A percentile compares a stretch with the other conserved stretches of the same genome.
These are phyloP conservation scores for Callipepla squamata DNA, from an alignment of 2,113 vertebrate genomes.

Conservation along the genomic window DNA sequence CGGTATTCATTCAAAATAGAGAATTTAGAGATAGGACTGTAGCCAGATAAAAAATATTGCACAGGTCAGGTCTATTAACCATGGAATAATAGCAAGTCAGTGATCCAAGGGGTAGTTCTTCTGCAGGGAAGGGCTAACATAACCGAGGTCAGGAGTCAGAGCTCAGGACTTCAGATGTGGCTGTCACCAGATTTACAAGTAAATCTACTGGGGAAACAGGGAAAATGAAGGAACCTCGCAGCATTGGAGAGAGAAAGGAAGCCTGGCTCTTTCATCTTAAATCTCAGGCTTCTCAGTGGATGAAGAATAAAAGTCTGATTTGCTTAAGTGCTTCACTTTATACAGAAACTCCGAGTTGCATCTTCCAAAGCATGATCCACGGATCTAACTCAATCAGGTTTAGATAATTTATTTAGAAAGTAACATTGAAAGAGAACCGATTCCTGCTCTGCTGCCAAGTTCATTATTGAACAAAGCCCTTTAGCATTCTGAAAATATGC, in stretches of 20 bases:
- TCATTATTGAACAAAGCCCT: constrained; percentile 5
- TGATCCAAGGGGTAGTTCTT: constrained; percentile 70
- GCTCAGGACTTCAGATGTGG: constrained; percentile 49
- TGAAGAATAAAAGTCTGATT: constrained; percentile 44
- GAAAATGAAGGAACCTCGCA: constrained; percentile 41
- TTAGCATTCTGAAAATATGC: constrained; percentile 34
- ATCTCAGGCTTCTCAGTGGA: constrained; percentile 3
- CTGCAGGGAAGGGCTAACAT: constrained; percentile 62
- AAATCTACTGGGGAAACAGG: constrained; percentile 61
- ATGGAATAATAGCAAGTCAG: constrained; percentile 75
- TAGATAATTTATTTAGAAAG: constrained; percentile 41
- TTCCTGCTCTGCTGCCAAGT: constrained; percentile 57
- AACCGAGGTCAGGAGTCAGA: constrained; percentile 71
- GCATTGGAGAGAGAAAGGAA: constrained; percentile 36
- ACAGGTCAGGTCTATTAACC: constrained; percentile 78
- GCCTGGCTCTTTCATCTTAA: constrained; percentile 48
- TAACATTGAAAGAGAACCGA: not conserved
- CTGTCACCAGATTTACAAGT: constrained; percentile 65
- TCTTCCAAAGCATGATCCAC: constrained; percentile 30
- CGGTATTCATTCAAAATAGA: constrained; percentile 80
- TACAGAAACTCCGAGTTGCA: constrained; percentile 27
- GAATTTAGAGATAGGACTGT: constrained; percentile 76
- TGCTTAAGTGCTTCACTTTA: constrained; percentile 22
- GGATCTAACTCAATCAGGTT: constrained; percentile 26
- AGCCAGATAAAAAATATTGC: constrained; percentile 77